phyloP scores from a whole-genome alignment of 2,888 invertebrate species.

The Zygogramma bicolorata region DNA sequence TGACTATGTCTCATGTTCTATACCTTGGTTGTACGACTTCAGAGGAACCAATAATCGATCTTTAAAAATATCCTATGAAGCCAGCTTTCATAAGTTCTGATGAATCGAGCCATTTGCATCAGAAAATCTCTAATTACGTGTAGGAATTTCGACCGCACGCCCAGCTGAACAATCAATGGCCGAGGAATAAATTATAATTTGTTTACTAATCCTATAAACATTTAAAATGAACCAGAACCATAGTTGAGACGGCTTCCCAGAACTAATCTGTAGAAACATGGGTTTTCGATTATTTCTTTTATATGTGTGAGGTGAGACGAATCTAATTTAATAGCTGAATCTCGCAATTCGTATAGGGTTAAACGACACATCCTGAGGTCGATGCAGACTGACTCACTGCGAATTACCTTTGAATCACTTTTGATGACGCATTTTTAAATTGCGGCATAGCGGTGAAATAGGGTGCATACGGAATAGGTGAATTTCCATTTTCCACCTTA shows the following conservation, averaged over 20 bases:
- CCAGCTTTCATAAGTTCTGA: too few species aligned
- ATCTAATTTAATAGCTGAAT: background rate
- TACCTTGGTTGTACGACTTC: too few species aligned
- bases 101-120: background rate
- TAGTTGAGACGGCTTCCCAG: background rate
- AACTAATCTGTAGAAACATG: background rate
- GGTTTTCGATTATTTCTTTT: background rate
- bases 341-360: background rate
- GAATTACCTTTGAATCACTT: constrained; percentile 7
- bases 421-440: constrained; percentile 2
- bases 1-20: too few species aligned
- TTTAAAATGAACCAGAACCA: background rate
- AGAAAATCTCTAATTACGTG: background rate
- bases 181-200: background rate
- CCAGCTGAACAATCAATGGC: background rate
- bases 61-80: too few species aligned
- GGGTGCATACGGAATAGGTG: background rate
- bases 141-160: background rate
- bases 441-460: background rate
- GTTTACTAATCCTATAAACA: background rate
- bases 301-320: background rate
- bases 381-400: background rate
- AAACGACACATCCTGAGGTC: constrained; percentile 4
- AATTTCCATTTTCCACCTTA: background rate
- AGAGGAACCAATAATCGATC: too few species aligned